Evolutionary conservation across 1,140 invertebrate species (phyloP).

Genomic region (Dinoponera quadriceps): DNA sequence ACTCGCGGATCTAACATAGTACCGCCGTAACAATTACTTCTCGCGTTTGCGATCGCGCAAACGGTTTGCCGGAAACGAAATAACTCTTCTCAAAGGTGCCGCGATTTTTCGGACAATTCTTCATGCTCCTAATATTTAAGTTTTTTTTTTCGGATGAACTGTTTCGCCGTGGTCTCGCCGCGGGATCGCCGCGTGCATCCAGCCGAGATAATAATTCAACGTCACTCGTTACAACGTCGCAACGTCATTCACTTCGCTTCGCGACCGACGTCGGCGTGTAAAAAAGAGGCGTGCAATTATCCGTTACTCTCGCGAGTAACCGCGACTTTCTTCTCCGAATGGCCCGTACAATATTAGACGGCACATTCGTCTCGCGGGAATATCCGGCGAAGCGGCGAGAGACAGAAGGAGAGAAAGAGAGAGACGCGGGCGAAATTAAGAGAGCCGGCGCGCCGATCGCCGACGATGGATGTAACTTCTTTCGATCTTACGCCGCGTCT

Average conservation of each 20-base stretch:
- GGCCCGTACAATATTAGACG: slow-evolving; percentile 33
- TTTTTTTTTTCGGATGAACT: too few species aligned
- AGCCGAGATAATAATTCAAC: neutral
- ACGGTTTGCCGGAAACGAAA: neutral
- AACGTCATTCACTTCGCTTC: neutral
- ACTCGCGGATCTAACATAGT: neutral
- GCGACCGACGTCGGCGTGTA: neutral
- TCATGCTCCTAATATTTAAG: neutral
- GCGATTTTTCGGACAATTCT: neutral
- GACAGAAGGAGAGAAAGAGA: neutral
- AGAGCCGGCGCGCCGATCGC: slow-evolving; percentile 5
- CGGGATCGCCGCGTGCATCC: too few species aligned
- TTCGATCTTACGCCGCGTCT: slow-evolving; percentile 59
- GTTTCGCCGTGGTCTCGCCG: too few species aligned
- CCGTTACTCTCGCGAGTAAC: neutral
- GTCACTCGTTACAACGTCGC: neutral
- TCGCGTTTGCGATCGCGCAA: neutral
- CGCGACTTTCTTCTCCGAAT: slow-evolving; percentile 22
- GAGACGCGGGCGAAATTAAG: slow-evolving; percentile 60
- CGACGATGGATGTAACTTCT: slow-evolving; percentile 67
- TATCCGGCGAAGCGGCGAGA: slow-evolving; percentile 28
- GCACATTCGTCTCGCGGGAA: slow-evolving; percentile 36
- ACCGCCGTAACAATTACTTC: neutral
- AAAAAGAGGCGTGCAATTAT: slow-evolving; percentile 33
- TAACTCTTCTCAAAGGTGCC: neutral